phyloP scores from a whole-genome alignment of 2,888 invertebrate species.

The Sinhomidia bicolor region DNA sequence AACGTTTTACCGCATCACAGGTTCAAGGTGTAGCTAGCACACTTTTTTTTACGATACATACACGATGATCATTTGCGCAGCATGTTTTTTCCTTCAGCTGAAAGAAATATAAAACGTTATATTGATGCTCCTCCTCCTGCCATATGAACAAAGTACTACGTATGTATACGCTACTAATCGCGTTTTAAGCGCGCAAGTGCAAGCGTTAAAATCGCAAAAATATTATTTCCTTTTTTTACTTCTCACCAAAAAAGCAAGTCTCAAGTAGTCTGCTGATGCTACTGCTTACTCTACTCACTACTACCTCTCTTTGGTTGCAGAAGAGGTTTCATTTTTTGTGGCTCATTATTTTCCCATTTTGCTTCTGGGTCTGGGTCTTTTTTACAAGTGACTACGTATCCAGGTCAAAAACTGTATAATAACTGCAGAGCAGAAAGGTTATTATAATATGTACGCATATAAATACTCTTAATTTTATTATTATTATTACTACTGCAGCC shows the following conservation, averaged over 20 bases:
- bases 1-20: not conserved
- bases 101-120: not conserved
- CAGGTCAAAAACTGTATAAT: constrained; percentile 52
- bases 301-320: too few species aligned
- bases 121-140: too few species aligned
- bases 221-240: not conserved
- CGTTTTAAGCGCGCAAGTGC: too few species aligned
- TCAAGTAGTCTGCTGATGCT: not conserved
- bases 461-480: not conserved
- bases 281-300: too few species aligned
- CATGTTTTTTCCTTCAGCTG: not conserved
- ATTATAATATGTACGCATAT: not conserved
- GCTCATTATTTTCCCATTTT: not conserved
- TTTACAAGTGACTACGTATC: constrained; percentile 43
- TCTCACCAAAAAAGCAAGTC: too few species aligned
- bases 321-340: too few species aligned
- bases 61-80: not conserved
- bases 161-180: too few species aligned
- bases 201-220: too few species aligned
- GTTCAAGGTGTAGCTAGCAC: not conserved
- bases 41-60: not conserved
- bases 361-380: constrained; percentile 70
- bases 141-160: too few species aligned
- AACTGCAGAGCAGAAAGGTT: not conserved
- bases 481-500: too few species aligned